These are phyloP conservation scores for Halichoerus grypus DNA, from an alignment of 2,113 vertebrate species.

Conservation along the genomic window DNA sequence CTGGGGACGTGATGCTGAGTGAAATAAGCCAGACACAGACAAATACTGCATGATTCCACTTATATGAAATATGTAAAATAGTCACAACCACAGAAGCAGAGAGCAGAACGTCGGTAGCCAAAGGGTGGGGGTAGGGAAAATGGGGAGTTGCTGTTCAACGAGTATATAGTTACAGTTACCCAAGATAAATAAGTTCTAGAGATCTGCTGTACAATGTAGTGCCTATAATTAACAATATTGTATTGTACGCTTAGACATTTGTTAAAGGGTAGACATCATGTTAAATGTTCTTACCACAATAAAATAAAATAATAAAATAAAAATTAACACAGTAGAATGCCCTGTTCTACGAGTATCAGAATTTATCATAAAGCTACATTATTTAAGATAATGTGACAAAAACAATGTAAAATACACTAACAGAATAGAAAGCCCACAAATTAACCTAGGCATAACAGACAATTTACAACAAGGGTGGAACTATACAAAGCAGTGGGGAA, in stretches of 20 bases:
- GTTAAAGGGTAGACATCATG: background rate
- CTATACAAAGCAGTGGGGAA: background rate
- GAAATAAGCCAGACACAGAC: background rate
- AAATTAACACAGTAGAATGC: background rate
- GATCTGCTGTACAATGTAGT: background rate
- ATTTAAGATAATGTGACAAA: background rate
- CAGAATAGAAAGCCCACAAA: background rate
- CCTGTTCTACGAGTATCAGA: background rate
- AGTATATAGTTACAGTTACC: background rate
- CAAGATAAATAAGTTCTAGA: background rate
- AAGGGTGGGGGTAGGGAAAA: background rate
- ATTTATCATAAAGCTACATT: background rate
- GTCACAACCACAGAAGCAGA: background rate
- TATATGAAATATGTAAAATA: background rate
- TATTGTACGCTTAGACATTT: background rate
- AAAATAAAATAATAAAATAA: background rate
- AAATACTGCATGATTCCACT: background rate
- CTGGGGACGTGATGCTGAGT: background rate
- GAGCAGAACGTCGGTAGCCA: background rate
- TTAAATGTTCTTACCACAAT: background rate
- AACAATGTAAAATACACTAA: background rate
- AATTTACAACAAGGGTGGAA: background rate
- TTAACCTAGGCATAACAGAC: background rate
- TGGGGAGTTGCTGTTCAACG: background rate
- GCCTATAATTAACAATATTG: background rate